Percentiles rank a stretch among this genome's conserved stretches.
Evolutionary conservation across 2,888 invertebrate genomes (phyloP).

Genomic region (Allygus modestus): DNA sequence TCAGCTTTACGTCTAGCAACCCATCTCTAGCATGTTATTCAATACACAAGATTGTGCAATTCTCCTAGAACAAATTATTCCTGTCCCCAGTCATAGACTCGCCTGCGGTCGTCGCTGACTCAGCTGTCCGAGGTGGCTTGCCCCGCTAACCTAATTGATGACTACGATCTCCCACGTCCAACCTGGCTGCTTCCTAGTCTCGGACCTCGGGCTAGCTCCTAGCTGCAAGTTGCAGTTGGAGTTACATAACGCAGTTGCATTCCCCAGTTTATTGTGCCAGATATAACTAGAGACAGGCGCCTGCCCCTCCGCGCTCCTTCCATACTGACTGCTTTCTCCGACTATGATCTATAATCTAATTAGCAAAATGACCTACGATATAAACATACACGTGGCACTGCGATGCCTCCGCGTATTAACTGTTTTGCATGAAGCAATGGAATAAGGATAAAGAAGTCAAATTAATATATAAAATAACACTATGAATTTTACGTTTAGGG

Average conservation of each 20-base stretch:
- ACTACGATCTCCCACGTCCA: neutral
- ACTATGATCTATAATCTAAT: constrained; percentile 31
- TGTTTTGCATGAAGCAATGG: too few relatives aligned
- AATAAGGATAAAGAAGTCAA: too few relatives aligned
- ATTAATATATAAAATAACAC: too few relatives aligned
- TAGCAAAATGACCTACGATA: too few relatives aligned
- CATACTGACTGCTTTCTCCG: constrained; percentile 22
- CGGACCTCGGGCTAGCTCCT: neutral
- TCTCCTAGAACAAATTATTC: neutral
- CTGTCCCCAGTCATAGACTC: neutral
- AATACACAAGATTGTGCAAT: neutral
- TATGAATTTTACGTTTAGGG: too few relatives aligned
- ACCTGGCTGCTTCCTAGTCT: neutral
- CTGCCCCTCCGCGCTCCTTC: neutral
- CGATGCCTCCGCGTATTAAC: too few relatives aligned
- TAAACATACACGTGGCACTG: too few relatives aligned
- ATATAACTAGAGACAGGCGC: neutral
- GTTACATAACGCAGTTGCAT: constrained; percentile 14
- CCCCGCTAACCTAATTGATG: neutral
- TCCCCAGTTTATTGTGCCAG: constrained; percentile 33
- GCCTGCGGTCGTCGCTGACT: neutral
- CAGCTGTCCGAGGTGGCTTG: neutral
- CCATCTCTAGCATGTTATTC: too few relatives aligned
- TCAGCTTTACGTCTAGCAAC: too few relatives aligned
- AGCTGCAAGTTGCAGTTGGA: neutral